phyloP scores from a whole-genome alignment of 2,888 invertebrate genomes.

The Steinernema hermaphroditum region DNA sequence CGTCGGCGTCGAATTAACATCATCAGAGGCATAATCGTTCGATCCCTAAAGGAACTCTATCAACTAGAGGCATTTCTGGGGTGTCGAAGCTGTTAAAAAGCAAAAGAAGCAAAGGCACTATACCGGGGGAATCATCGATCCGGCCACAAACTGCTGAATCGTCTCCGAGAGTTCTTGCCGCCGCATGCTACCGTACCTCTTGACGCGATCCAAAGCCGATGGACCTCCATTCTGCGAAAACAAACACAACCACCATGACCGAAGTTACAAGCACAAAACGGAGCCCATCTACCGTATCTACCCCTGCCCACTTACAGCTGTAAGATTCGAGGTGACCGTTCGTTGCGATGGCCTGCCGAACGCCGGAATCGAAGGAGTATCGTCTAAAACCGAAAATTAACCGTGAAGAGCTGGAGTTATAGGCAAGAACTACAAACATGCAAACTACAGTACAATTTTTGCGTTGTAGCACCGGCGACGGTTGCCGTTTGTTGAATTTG shows the following conservation, averaged over 20 bases:
- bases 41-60: constrained; percentile 26
- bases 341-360: constrained; percentile 15
- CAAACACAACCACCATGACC: constrained; percentile 21
- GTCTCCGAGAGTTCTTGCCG: constrained; percentile 57
- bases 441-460: constrained; percentile 52
- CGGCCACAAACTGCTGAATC: constrained; percentile 46
- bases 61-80: constrained; percentile 27
- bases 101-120: constrained; percentile 25
- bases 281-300: too few species aligned
- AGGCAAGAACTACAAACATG: neutral
- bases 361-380: constrained; percentile 20
- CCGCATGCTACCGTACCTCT: constrained; percentile 60
- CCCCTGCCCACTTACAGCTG: constrained; percentile 3
- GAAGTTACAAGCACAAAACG: neutral
- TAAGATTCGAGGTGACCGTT: neutral
- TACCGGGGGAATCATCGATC: constrained; percentile 5
- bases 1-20: neutral
- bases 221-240: constrained; percentile 14
- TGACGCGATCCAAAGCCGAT: constrained; percentile 52
- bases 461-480: constrained; percentile 56
- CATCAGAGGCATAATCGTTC: neutral
- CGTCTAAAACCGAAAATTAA: constrained; percentile 9
- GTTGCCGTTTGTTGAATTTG: constrained; percentile 54
- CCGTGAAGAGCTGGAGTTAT: neutral
- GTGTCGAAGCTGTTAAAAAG: neutral